A percentile compares a stretch with the other conserved stretches of the same genome.
Evolutionary conservation across 2,113 vertebrate species (phyloP).

Genomic region (Calonectris borealis): DNA sequence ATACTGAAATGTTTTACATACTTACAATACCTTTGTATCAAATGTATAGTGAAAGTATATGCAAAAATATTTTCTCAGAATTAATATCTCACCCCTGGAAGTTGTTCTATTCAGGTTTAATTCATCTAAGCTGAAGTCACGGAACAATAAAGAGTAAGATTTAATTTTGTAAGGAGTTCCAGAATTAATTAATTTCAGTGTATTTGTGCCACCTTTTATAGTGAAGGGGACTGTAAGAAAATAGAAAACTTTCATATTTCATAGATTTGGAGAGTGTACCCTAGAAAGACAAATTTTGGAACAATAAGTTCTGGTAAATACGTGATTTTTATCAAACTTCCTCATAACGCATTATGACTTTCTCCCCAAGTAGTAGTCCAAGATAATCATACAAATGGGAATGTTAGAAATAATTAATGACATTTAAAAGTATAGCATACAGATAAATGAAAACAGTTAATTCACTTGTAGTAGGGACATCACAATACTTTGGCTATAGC

Average conservation of each 20-base stretch:
- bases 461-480: background rate
- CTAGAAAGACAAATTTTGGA: background rate
- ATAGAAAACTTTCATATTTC: background rate
- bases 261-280: background rate
- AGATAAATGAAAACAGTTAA: background rate
- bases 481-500: background rate
- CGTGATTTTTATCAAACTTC: background rate
- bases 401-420: background rate
- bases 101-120: background rate
- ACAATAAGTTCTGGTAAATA: background rate
- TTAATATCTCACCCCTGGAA: background rate
- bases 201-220: background rate
- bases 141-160: background rate
- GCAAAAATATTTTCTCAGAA: background rate
- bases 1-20: background rate
- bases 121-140: background rate
- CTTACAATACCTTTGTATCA: background rate
- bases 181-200: background rate
- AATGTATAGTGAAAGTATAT: background rate
- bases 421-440: background rate
- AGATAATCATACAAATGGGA: background rate
- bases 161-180: background rate
- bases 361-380: background rate
- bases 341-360: background rate
- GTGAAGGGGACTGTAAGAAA: background rate